phyloP scores from a whole-genome alignment of 2,113 vertebrate genomes.

The Engraulis encrasicolus region DNA sequence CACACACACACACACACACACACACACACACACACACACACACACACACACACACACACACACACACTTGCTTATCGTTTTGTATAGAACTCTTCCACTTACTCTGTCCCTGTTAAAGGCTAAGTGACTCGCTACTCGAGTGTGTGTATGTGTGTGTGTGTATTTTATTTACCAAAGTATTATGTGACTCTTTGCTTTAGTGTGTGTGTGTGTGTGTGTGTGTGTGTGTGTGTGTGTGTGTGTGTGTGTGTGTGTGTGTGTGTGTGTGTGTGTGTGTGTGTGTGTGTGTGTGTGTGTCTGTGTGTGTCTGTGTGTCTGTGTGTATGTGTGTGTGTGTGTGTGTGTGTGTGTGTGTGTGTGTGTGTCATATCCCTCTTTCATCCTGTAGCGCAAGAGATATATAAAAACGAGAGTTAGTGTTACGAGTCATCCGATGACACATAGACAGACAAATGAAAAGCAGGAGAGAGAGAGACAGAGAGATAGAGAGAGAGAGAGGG shows the following conservation, averaged over 20 bases:
- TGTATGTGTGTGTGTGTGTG: no score
- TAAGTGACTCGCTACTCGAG: neutral
- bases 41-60: neutral
- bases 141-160: neutral
- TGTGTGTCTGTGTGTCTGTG: no score
- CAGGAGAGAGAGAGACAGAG: neutral
- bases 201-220: neutral
- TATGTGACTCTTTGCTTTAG: neutral
- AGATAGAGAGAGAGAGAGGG: neutral
- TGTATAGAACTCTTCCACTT: neutral
- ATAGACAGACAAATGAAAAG: no score
- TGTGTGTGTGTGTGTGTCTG: neutral
- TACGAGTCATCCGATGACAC: neutral
- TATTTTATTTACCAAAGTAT: no score
- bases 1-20: conserved; percentile 1
- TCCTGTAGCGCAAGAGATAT: conserved; percentile 53
- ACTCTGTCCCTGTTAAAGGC: neutral
- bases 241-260: neutral
- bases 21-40: neutral
- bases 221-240: neutral
- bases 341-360: conserved; percentile 23
- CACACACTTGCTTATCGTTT: neutral
- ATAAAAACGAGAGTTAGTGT: conserved; percentile 9
- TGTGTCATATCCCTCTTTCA: conserved; percentile 55
- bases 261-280: neutral